Evolutionary conservation across 2,888 invertebrate genomes (phyloP).

Genomic region (Periphyllus acericola): DNA sequence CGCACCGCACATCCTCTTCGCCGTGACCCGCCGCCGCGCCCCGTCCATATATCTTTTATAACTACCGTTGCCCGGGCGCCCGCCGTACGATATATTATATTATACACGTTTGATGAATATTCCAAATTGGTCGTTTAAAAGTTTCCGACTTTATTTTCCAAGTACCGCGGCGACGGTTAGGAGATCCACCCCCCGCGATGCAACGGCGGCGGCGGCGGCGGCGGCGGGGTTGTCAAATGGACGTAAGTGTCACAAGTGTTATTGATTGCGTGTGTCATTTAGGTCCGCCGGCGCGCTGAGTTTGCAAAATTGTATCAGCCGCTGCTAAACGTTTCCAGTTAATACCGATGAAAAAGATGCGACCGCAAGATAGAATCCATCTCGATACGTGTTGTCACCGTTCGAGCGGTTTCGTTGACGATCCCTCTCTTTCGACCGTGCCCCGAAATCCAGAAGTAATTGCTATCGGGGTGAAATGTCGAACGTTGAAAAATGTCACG

Average conservation of each 20-base stretch:
- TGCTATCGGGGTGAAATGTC: conserved; percentile 39
- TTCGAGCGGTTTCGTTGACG: conserved; percentile 9
- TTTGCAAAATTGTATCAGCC: conserved; percentile 28
- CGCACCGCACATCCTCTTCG: not conserved
- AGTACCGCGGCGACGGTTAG: not conserved
- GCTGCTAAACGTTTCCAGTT: not conserved
- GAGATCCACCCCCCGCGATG: not conserved
- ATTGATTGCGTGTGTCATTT: conserved; percentile 39
- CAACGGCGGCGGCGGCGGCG: not conserved
- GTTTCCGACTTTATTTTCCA: conserved; percentile 28
- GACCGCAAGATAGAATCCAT: conserved; percentile 4
- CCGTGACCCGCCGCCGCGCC: not conserved
- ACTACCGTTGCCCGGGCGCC: not conserved
- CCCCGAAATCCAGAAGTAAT: conserved; percentile 47
- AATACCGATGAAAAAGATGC: conserved; percentile 32
- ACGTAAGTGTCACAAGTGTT: conserved; percentile 9
- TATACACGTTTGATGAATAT: conserved; percentile 11
- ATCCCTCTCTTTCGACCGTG: conserved; percentile 7
- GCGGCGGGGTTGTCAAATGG: not conserved
- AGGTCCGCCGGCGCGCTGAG: conserved; percentile 11
- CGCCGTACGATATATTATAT: not conserved
- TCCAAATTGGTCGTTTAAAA: conserved; percentile 47
- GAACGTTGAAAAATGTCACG: conserved; percentile 32
- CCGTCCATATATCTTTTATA: not conserved
- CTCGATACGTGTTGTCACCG: not conserved